These are phyloP conservation scores for Rhadinocentrus ornatus DNA, from an alignment of 2,797 vertebrate genomes.

Conservation along the genomic window DNA sequence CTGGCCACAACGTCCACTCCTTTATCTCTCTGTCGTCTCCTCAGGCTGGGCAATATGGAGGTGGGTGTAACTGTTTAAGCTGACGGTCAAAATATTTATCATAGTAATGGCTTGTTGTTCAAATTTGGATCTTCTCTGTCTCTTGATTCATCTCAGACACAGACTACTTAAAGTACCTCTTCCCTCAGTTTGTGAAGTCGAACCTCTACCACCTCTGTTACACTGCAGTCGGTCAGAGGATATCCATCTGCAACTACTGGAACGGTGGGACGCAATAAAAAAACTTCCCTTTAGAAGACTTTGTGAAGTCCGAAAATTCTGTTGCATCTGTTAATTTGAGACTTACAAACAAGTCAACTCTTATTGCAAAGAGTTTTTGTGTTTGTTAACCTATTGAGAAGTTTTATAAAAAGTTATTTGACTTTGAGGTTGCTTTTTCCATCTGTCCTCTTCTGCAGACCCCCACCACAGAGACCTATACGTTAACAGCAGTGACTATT, in stretches of 20 bases:
- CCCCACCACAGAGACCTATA: conserved; percentile 92
- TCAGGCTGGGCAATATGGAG: conserved; percentile 93
- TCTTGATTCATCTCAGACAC: conserved; percentile 83
- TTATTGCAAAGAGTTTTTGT: not conserved
- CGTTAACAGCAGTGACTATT: conserved; percentile 88
- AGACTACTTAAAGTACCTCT: conserved; percentile 90
- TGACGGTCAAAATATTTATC: not conserved
- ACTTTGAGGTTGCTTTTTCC: not conserved
- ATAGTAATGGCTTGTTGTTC: not conserved
- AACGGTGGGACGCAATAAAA: conserved; percentile 83
- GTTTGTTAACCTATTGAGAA: not conserved
- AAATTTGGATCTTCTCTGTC: conserved; percentile 13
- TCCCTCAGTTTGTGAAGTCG: conserved; percentile 88
- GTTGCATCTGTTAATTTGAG: too few relatives aligned
- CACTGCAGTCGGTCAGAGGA: conserved; percentile 85
- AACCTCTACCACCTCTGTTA: conserved; percentile 92
- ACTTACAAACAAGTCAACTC: not conserved
- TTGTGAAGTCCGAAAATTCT: not conserved
- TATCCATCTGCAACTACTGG: conserved; percentile 97
- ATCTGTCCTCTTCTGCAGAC: conserved; percentile 74
- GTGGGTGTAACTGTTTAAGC: conserved; percentile 69
- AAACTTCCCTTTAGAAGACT: not conserved
- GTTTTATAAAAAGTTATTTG: not conserved
- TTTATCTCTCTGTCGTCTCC: conserved; percentile 93
- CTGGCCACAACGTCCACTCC: conserved; percentile 90